These are phyloP conservation scores for Phalera bucephala DNA, from an alignment of 2,888 invertebrate species.

Conservation along the genomic window DNA sequence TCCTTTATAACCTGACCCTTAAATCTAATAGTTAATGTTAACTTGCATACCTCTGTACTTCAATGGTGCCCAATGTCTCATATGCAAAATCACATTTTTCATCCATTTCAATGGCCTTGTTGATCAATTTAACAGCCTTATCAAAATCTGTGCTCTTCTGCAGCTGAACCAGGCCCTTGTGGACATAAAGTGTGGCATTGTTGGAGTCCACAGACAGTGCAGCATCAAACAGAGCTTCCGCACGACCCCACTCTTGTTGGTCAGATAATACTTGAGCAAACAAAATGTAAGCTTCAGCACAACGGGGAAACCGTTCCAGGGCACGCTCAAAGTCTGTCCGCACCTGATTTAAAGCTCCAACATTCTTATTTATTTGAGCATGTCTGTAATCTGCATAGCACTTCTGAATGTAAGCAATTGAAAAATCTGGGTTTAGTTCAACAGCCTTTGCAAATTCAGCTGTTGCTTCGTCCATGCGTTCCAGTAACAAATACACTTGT, in stretches of 20 bases:
- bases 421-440: constrained; percentile 91
- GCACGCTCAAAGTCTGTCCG: constrained; percentile 89
- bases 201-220: constrained; percentile 92
- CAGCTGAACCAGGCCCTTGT: constrained; percentile 91
- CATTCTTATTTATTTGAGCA: constrained; percentile 84
- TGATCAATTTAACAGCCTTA: constrained; percentile 89
- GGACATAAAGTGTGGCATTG: constrained; percentile 94
- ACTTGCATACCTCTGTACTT: constrained; percentile 93
- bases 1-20: too few species aligned
- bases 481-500: constrained; percentile 92
- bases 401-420: constrained; percentile 94
- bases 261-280: constrained; percentile 96
- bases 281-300: constrained; percentile 93
- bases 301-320: constrained; percentile 90
- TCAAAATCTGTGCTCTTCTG: constrained; percentile 94
- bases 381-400: constrained; percentile 94
- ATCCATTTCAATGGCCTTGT: constrained; percentile 93
- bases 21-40: too few species aligned
- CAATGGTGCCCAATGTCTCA: constrained; percentile 96
- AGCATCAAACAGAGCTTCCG: constrained; percentile 91
- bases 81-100: constrained; percentile 97
- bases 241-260: constrained; percentile 91
- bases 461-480: constrained; percentile 91
- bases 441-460: constrained; percentile 93
- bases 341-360: constrained; percentile 84